These are phyloP conservation scores for Dichetophora obliterata DNA, from an alignment of 2,888 invertebrate species.

Conservation along the genomic window DNA sequence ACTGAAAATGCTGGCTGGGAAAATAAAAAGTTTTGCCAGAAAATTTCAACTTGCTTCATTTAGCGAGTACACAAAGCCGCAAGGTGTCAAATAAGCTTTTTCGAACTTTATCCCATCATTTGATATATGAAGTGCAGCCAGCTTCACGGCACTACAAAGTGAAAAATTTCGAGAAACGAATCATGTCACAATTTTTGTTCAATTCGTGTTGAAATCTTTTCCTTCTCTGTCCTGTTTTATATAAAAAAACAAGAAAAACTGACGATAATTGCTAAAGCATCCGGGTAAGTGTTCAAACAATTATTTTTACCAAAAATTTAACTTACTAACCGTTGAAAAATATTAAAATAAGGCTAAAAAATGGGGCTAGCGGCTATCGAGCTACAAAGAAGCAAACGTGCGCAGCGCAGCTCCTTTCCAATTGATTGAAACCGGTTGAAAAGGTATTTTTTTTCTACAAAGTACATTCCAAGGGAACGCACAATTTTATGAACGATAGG, in stretches of 20 bases:
- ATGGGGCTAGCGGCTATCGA: not conserved
- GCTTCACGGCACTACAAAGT: slow-evolving; percentile 38
- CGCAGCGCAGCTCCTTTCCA: slow-evolving; percentile 18
- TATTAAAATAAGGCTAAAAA: slow-evolving; percentile 11
- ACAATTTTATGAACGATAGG: not conserved
- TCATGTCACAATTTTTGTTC: slow-evolving; percentile 56
- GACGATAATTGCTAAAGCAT: slow-evolving; percentile 54
- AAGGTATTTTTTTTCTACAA: not conserved
- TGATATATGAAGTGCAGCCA: slow-evolving; percentile 24
- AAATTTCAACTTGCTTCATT: too few relatives aligned
- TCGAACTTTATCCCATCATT: not conserved
- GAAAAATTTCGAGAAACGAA: slow-evolving; percentile 42
- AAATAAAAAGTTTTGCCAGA: too few relatives aligned
- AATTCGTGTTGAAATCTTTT: slow-evolving; percentile 55
- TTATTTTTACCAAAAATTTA: not conserved
- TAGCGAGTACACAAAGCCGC: too few relatives aligned
- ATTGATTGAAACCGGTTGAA: not conserved
- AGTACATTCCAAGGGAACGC: not conserved
- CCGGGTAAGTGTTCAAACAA: slow-evolving; percentile 50
- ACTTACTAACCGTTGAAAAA: slow-evolving; percentile 9
- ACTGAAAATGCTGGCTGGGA: too few relatives aligned
- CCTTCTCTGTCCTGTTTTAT: slow-evolving; percentile 47
- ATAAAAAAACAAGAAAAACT: slow-evolving; percentile 49
- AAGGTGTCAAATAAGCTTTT: not conserved
- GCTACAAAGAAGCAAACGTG: not conserved